phyloP scores from a whole-genome alignment of 2,888 invertebrate species.

The Criorhina ranunculi region DNA sequence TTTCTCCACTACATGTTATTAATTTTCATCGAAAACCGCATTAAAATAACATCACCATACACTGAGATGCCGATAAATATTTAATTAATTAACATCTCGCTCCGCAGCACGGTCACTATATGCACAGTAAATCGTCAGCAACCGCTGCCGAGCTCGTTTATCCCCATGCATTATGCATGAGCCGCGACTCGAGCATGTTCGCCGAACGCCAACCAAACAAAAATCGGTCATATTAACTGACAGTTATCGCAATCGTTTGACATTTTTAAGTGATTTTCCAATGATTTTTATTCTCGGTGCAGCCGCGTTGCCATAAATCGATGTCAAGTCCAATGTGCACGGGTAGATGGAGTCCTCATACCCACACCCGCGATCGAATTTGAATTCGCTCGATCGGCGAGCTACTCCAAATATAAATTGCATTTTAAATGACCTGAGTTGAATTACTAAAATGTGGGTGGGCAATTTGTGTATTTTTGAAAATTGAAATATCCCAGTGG shows the following conservation, averaged over 20 bases:
- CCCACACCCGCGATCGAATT: constrained; percentile 11
- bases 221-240: constrained; percentile 73
- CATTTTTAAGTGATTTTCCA: constrained; percentile 77
- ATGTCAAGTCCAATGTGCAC: constrained; percentile 70
- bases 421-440: constrained; percentile 48
- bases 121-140: constrained; percentile 11
- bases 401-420: constrained; percentile 53
- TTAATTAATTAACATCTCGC: constrained; percentile 68
- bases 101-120: neutral
- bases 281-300: constrained; percentile 67
- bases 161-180: constrained; percentile 68
- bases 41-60: constrained; percentile 73
- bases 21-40: constrained; percentile 41
- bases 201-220: constrained; percentile 58
- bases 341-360: constrained; percentile 19
- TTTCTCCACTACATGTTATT: constrained; percentile 57
- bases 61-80: constrained; percentile 63
- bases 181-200: constrained; percentile 34
- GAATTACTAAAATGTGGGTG: constrained; percentile 57
- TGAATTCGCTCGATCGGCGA: constrained; percentile 46
- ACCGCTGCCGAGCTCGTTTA: constrained; percentile 40
- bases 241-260: constrained; percentile 77
- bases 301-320: constrained; percentile 66
- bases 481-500: constrained; percentile 37
- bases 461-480: constrained; percentile 25